Base-by-base conservation (phyloP, 2,797 vertebrate species). In the Mastacembelus armatus region DNA sequence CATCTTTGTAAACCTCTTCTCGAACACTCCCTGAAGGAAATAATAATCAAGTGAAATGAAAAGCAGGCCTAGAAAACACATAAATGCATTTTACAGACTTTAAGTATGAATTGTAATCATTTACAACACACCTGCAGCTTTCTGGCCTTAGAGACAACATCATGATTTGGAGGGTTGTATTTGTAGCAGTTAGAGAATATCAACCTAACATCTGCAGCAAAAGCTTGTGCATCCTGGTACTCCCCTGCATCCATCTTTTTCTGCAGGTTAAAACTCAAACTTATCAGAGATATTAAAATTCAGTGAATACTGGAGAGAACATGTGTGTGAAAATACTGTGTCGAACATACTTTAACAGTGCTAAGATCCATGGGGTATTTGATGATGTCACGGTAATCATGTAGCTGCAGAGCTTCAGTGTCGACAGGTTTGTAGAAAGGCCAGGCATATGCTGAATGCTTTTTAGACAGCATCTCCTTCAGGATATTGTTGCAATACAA, bases 161-260 rank as follows among this genome's bases (percentile, higher is more conserved):
- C 93, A 0, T 96, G 96, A 84, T 96, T 93, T 0, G 95, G 94
- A 30, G 96, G 96, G 74, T 98, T 98, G 92, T 99, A 99, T 84
- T 98, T 99, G 92, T 98, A 99, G 83, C 97, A 99, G 84, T 99
- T 99, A 22, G 97, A 99, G 88, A 99, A 99, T 92, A 99, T 98
- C 78, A 99, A 91, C 82, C 97, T 92, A 55, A 99, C 93, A 51
- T 99, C 97, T 0, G 96, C 93, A 0, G 97, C 97, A 6, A 99
- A 99, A 7, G 86, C 88, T 82, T 97, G 95, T 0, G 95, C 95
- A 0, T 98, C 96, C n/a, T 86, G 89, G 86, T 99, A 99, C 14
- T 99, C 95, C 0, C 96, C 94, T 52, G 87, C 77, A 29, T 96
- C 95, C 94, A 99, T 94, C 88, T 99, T 99, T 91, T 94, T 96